Evolutionary conservation across 2,888 invertebrate species (phyloP), one percentile per base, ranked within the genome.

Genomic region (Drosophila maculinotata): DNA sequence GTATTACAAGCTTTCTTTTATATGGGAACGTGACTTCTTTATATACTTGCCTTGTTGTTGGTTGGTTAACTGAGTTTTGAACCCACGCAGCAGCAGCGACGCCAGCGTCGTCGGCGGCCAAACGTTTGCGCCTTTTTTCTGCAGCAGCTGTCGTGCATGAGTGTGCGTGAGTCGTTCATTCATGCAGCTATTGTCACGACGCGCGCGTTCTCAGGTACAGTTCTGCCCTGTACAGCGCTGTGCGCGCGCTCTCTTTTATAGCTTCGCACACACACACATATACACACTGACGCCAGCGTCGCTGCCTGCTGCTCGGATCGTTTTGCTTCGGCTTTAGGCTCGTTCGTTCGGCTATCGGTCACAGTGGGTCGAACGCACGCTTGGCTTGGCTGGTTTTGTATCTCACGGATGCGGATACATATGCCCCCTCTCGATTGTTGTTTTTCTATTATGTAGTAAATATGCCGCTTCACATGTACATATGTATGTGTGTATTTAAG

Each of bases 331-430:
- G 54, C 60, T 76, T 72, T 65, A n/a, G 57, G 64, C 53, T 77
- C 66, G 53, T 39, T 62, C 41, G 51, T 45, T 53, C 77, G 65
- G 62, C 54, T 73, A 52, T 69, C 58, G 69, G 53, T 78, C 67
- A 63, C 69, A 76, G 79, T 81, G 81, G 81, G 79, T 79, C 79
- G 71, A 84, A 71, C 77, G 85, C 64, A 81, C 71, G 82, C 87
- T 82, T 85, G 69, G 81, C 71, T 87, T 79, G 72, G 59, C 58
- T 67, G 77, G 41, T 59, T 66, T 74, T 75, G 49, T 72, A 8
- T 72, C 57, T 73, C 79, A 78, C 76, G 65, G 69, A 81, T 69
- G 56, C 60, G 69, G 59, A 76, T 75, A 84, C 57, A 70, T 77
- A 63, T 75, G 60, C 52, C 49, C 53, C 20, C 31, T 53, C 58